Base-by-base conservation (phyloP, 23 tunicate species). In the Halocynthia roretzi region DNA sequence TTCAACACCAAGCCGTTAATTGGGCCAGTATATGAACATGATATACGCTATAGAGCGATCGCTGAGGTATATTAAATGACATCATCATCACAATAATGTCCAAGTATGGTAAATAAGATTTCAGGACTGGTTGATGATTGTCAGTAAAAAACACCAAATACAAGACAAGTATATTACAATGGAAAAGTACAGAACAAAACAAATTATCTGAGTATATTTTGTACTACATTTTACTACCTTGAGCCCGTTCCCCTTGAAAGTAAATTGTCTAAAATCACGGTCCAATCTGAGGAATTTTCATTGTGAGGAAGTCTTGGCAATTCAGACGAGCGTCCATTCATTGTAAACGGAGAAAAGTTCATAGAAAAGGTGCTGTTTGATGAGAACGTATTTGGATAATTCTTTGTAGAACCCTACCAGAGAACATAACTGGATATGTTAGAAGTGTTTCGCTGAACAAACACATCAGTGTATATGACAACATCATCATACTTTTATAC, bases 251-350 rank as follows among this genome's bases (percentile, higher is more conserved):
- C 60, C 10, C 56, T 52, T 40, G 50, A 54, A 8, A 52, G 56
- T 10, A 74, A 54, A 19, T 62, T 54, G n/a, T 53, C 65, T 12
- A 74, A n/a, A 74, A 14, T 74, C 10, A 74, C 22, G 5, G 55
- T 64, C 78, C 78, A 74, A 14, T 54, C 78, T 14, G 78, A 74
- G 19, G 78, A 52, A 64, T 74, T 74, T 10, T 62, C 78, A 54
- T 74, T 74, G 23, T 54, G 56, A 20, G 78, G 78, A 2, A 74
- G 21, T 7, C 64, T 54, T 74, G 78, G 78, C 56, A 74, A 18
- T 53, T n/a, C 56, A 48, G 20, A 44, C 15, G 78, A 53, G 20
- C 56, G 78, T 22, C 78, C 78, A 54, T 22, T 8, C 8, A 48
- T 54, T 15, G 31, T 6, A 54, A 50, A 74, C 8, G 78, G 78